Percentiles rank a stretch among this genome's conserved stretches.
Evolutionary conservation across 2,888 invertebrate genomes (phyloP).

Genomic region (Rhopalosiphum nymphaeae): DNA sequence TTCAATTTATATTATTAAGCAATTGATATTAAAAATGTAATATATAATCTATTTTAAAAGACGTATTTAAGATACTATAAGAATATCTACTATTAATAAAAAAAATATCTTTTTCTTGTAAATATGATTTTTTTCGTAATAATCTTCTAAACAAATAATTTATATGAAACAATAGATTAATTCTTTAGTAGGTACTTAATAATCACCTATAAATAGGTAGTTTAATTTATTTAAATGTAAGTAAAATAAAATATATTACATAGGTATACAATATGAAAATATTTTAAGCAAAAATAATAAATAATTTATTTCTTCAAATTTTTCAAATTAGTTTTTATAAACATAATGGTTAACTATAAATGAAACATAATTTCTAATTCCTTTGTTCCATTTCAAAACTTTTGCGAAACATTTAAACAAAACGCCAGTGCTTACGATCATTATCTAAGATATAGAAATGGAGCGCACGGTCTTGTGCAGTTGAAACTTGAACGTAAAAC

Average conservation of each 20-base stretch:
- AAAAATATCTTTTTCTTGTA: background rate
- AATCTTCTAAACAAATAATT: background rate
- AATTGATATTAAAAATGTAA: background rate
- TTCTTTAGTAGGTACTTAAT: background rate
- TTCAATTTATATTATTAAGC: background rate
- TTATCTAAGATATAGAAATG: constrained; percentile 49
- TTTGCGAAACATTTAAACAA: constrained; percentile 49
- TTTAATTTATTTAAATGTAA: background rate
- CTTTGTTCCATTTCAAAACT: constrained; percentile 40
- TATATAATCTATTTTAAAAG: too few relatives aligned
- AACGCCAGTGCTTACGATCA: background rate
- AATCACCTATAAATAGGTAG: background rate
- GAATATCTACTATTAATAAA: background rate
- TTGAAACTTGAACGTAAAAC: constrained; percentile 38
- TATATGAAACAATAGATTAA: background rate
- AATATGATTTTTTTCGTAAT: background rate
- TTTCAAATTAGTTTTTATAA: constrained; percentile 8
- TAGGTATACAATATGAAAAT: background rate
- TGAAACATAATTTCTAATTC: constrained; percentile 10
- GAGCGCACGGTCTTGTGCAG: background rate
- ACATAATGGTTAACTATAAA: background rate
- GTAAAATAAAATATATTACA: background rate
- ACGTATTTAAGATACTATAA: background rate
- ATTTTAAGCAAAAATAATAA: background rate
- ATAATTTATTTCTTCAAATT: background rate